Conservation (phyloP, 2,113 vertebrate species). For the Protobothrops flavoviridis region DNA sequence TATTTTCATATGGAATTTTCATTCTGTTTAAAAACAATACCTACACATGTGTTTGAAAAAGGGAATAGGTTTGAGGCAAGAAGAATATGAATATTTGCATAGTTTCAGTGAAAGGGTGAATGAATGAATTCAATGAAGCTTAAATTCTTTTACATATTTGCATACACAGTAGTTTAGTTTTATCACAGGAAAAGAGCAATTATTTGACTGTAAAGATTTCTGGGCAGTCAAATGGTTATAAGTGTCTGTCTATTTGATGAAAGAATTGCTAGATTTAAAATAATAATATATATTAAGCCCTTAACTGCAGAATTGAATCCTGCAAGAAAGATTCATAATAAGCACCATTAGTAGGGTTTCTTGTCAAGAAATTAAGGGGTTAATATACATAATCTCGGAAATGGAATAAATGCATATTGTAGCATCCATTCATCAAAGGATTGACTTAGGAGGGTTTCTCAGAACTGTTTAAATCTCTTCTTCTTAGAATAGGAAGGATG, state of each 20-base stretch:
- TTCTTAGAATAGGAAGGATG: not conserved
- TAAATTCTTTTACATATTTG: not conserved
- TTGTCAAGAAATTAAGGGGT: not conserved
- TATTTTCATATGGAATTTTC: not conserved
- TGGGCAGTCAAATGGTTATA: not conserved
- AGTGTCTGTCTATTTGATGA: not conserved
- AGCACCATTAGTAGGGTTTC: not conserved
- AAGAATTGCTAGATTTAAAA: not conserved
- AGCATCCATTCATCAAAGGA: not conserved
- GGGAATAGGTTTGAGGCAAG: not conserved
- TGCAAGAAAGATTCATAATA: not conserved
- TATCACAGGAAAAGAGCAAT: not conserved
- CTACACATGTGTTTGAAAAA: not conserved
- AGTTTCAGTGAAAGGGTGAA: not conserved
- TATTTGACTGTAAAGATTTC: not conserved
- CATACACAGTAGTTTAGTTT: not conserved
- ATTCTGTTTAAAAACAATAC: not conserved
- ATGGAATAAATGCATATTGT: not conserved
- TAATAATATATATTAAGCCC: not conserved
- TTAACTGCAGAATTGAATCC: not conserved
- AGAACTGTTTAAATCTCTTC: not conserved
- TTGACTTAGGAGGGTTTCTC: not conserved
- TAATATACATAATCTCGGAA: not conserved
- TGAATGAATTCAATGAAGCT: not conserved
- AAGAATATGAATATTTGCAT: not conserved